phyloP scores from a whole-genome alignment of 2,888 invertebrate genomes.

The Chorisops tibialis region DNA sequence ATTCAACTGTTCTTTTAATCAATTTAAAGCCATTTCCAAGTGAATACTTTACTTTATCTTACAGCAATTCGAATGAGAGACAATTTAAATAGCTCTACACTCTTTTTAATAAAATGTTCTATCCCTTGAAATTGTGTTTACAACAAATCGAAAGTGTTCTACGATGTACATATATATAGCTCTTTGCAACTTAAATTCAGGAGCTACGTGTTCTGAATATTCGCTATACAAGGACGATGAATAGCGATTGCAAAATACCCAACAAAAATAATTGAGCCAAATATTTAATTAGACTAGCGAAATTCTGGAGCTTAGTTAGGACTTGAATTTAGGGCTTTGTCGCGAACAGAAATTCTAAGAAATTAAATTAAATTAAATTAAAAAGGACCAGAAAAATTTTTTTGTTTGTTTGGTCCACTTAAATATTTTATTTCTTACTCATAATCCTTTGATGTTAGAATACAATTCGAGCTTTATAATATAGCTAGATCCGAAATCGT shows the following conservation, averaged over 20 bases:
- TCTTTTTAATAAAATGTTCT: too few species aligned
- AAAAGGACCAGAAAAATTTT: background rate
- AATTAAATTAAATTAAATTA: slow-evolving; percentile 9
- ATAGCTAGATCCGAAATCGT: too few species aligned
- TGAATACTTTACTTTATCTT: too few species aligned
- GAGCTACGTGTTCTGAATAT: slow-evolving; percentile 15
- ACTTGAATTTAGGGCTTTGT: background rate
- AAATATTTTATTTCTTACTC: too few species aligned
- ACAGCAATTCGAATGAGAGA: too few species aligned
- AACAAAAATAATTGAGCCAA: slow-evolving; percentile 20
- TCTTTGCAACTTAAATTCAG: background rate
- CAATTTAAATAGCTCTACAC: too few species aligned
- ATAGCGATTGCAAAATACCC: slow-evolving; percentile 12
- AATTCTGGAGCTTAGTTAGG: background rate
- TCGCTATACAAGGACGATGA: background rate
- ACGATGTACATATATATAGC: background rate
- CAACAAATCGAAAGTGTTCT: too few species aligned
- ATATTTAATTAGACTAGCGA: slow-evolving; percentile 19
- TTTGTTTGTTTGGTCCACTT: too few species aligned
- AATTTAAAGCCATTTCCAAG: too few species aligned
- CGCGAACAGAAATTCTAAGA: slow-evolving; percentile 1
- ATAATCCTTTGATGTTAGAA: slow-evolving; percentile 2
- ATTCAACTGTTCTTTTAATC: too few species aligned
- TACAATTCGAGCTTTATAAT: too few species aligned
- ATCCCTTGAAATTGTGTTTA: too few species aligned